Conservation (phyloP, 53 echinoderm and acorn worm species). For the Actinopyga echinites region DNA sequence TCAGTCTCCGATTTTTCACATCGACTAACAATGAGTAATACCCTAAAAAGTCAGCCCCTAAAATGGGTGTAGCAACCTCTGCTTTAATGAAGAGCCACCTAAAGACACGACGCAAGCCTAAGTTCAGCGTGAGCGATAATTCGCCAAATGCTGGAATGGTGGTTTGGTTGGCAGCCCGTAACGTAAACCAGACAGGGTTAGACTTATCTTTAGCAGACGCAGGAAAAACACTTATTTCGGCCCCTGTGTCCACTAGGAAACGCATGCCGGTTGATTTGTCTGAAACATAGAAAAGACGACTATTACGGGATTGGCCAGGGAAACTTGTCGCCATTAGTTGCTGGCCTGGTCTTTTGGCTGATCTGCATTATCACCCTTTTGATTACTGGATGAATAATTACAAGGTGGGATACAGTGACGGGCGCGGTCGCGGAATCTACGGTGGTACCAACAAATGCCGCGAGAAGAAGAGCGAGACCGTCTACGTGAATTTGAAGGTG, state of each 20-base stretch:
- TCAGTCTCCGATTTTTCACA: conserved; percentile 26
- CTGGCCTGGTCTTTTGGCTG: conserved; percentile 28
- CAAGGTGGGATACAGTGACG: too few relatives aligned
- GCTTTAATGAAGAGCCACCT: conserved; percentile 49
- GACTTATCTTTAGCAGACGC: conserved; percentile 29
- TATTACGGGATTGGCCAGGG: conserved; percentile 3
- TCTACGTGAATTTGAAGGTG: too few relatives aligned
- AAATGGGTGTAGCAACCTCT: conserved; percentile 40
- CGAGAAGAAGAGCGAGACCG: too few relatives aligned
- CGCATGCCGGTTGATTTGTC: conserved; percentile 15
- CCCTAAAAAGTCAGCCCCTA: conserved; percentile 55
- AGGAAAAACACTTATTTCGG: conserved; percentile 58
- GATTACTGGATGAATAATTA: too few relatives aligned
- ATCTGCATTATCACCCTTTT: background rate
- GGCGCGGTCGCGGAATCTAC: conserved; percentile 26
- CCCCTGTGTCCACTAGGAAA: conserved; percentile 52
- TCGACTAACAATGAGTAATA: conserved; percentile 45
- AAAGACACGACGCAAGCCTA: conserved; percentile 38
- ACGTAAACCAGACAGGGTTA: background rate
- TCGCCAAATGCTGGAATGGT: conserved; percentile 32
- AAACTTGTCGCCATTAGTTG: conserved; percentile 10
- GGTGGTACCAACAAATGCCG: conserved; percentile 31
- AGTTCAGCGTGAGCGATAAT: conserved; percentile 32
- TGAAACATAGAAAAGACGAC: conserved; percentile 47
- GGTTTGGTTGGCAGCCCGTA: conserved; percentile 43